These are phyloP conservation scores for Scomber japonicus DNA, from an alignment of 2,113 vertebrate genomes.

Conservation along the genomic window DNA sequence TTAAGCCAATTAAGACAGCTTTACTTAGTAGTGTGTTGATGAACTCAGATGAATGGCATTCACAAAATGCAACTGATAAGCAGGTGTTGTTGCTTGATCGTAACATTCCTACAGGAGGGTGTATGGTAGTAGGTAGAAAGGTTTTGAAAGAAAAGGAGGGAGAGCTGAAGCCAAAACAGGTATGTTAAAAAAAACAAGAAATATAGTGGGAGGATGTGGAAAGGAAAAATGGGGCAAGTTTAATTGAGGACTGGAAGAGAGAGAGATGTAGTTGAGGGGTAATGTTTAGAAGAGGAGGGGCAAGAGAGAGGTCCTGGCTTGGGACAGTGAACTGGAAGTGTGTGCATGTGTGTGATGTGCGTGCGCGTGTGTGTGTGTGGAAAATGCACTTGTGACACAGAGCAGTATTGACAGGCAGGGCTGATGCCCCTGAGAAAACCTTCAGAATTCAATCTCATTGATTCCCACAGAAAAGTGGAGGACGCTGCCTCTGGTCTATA, in stretches of 20 bases:
- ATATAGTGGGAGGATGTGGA: background rate
- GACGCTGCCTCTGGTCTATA: constrained; percentile 74
- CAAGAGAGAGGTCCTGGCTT: constrained; percentile 38
- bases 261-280: constrained; percentile 45
- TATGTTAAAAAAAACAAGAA: background rate
- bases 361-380: constrained; percentile 54
- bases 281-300: background rate
- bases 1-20: no score
- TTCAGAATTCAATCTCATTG: constrained; percentile 87
- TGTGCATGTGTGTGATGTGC: constrained; percentile 32
- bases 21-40: no score
- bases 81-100: no score
- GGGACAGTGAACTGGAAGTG: constrained; percentile 56
- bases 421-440: constrained; percentile 87
- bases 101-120: background rate
- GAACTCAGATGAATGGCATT: no score
- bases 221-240: constrained; percentile 45
- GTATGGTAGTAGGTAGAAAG: no score
- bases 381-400: constrained; percentile 89
- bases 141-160: background rate
- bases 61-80: no score
- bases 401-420: constrained; percentile 84
- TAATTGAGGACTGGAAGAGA: constrained; percentile 56
- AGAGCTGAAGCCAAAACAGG: background rate
- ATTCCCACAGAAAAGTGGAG: constrained; percentile 79